phyloP scores from a whole-genome alignment of 2,797 vertebrate species.

The Rachycentron canadum region DNA sequence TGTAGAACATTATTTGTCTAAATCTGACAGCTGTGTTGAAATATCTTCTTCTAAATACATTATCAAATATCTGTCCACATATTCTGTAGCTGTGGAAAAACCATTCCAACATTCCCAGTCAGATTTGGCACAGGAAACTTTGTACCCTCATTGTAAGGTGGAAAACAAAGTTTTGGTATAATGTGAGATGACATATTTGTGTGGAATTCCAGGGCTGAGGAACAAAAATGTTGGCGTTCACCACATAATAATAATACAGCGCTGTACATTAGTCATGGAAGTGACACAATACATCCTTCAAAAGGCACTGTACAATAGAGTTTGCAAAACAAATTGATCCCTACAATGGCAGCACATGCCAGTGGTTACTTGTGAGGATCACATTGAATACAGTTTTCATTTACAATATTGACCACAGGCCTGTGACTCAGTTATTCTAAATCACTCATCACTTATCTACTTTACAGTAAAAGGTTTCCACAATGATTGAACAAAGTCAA shows the following conservation, averaged over 20 bases:
- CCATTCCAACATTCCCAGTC: constrained; percentile 11
- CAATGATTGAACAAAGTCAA: constrained; percentile 17
- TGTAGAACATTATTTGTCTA: constrained; percentile 2
- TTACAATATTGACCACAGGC: constrained; percentile 31
- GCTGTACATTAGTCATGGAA: constrained; percentile 50
- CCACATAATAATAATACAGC: constrained; percentile 48
- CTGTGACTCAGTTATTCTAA: constrained; percentile 54
- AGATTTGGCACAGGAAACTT: constrained; percentile 23
- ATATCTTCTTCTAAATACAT: constrained; percentile 24
- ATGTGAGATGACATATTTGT: constrained; percentile 54
- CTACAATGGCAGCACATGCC: constrained; percentile 35
- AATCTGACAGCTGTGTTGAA: constrained; percentile 24
- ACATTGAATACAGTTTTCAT: constrained; percentile 50
- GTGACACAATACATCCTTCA: constrained; percentile 44
- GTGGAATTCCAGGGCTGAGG: constrained; percentile 27
- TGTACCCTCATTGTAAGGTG: constrained; percentile 25
- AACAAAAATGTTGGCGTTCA: constrained; percentile 41
- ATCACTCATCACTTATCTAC: constrained; percentile 27
- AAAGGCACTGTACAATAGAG: constrained; percentile 40
- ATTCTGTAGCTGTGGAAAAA: constrained; percentile 28
- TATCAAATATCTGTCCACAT: constrained; percentile 11
- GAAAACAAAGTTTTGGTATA: constrained; percentile 29
- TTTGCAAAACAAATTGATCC: constrained; percentile 19
- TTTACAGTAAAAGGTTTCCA: constrained; percentile 53
- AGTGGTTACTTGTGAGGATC: constrained; percentile 44